Evolutionary conservation across 92 coral and sea anemone species (phyloP), one percentile per base, ranked within the genome.

Genomic region (Porites lobata): DNA sequence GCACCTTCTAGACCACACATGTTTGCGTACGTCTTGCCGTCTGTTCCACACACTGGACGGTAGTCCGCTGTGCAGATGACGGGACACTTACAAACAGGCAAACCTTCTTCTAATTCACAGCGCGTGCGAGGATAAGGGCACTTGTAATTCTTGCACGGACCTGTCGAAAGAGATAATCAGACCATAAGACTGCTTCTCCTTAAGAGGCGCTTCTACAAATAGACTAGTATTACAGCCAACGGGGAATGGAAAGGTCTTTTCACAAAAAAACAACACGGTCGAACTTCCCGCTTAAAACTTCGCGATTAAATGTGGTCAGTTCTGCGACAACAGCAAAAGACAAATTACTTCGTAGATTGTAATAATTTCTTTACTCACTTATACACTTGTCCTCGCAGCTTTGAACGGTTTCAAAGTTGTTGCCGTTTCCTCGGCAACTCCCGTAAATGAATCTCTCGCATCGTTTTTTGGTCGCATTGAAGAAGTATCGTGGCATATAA

Each of bases 51-150:
- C 20, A 92, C 95, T 19, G 98, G 98, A 13, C 76, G 76, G 53
- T 82, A 78, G 65, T 90, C 83, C 2, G 62, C 47, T 8, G 92
- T 82, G 65, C 98, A 94, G 51, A 57, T 76, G n/a, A n/a, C 69
- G 19, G 87, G 85, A 79, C 99, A 96, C 75, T 88, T 90, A 50
- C 99, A 96, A 19, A 89, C 94, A 11, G 99, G 90, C 32, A 68
- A 72, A 29, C 94, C 94, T 50, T 93, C 90, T n/a, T 88, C 92
- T 11, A 81, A 89, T 32, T 89, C 93, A 89, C 99, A 96, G 26
- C 79, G 76, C 18, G 90, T 84, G 22, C 57, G 85, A 8, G 96
- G 96, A 84, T 84, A 96, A 18, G 89, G 79, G 81, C 99, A 95
- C 18, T 22, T 14, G 57, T 56, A 73, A 61, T 83, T 63, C 83